phyloP scores from a whole-genome alignment of 2,888 invertebrate species.

The Leptinotarsa juncta region DNA sequence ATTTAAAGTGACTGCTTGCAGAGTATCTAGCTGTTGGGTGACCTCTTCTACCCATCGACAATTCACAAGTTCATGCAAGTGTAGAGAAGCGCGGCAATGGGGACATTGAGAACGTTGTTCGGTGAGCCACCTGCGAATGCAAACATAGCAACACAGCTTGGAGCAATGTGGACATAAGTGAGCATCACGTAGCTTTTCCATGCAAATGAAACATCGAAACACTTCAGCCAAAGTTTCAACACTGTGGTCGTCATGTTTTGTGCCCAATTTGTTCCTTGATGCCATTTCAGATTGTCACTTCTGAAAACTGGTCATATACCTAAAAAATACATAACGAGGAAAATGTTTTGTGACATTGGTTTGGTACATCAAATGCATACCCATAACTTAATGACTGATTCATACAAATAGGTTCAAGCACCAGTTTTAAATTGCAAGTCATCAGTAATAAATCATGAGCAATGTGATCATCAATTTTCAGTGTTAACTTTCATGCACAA shows the following conservation, averaged over 20 bases:
- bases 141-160: slow-evolving; percentile 92
- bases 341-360: slow-evolving; percentile 20
- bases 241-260: slow-evolving; percentile 75
- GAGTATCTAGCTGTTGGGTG: slow-evolving; percentile 89
- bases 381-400: neutral
- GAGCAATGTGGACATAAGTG: slow-evolving; percentile 95
- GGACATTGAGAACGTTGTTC: slow-evolving; percentile 94
- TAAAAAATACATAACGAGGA: neutral
- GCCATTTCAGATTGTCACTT: slow-evolving; percentile 65
- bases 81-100: slow-evolving; percentile 88
- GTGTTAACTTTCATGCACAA: too few relatives aligned
- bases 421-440: too few relatives aligned
- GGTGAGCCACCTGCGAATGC: slow-evolving; percentile 92
- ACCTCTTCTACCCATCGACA: slow-evolving; percentile 97
- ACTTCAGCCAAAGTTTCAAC: slow-evolving; percentile 86
- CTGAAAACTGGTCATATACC: neutral
- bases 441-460: too few relatives aligned
- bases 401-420: too few relatives aligned
- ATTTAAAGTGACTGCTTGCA: slow-evolving; percentile 75
- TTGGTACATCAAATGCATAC: neutral
- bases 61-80: slow-evolving; percentile 91
- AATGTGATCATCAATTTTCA: too few relatives aligned
- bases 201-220: slow-evolving; percentile 95
- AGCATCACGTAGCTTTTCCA: slow-evolving; percentile 94
- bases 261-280: slow-evolving; percentile 71